These are phyloP conservation scores for Cephus pygmeus DNA, from an alignment of 2,888 invertebrate species.

Conservation along the genomic window DNA sequence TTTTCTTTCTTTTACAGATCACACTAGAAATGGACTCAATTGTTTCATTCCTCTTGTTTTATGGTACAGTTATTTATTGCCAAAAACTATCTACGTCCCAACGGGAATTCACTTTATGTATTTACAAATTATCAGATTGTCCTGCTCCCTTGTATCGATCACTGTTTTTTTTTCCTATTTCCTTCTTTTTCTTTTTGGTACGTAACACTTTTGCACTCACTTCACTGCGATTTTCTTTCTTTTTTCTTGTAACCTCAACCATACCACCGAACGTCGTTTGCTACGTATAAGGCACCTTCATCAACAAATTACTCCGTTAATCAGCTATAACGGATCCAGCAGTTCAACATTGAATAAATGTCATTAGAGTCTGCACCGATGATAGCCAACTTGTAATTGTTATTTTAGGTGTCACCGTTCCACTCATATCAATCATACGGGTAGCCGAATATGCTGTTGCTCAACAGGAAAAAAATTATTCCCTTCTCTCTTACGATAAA, in stretches of 20 bases:
- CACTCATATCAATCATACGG: background rate
- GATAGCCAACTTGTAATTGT: conserved; percentile 50
- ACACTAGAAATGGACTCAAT: conserved; percentile 22
- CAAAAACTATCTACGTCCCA: conserved; percentile 45
- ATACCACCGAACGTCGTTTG: conserved; percentile 18
- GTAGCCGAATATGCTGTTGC: background rate
- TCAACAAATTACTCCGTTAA: conserved; percentile 61
- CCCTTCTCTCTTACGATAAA: background rate
- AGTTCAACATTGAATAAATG: conserved; percentile 46
- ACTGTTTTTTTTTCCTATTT: conserved; percentile 18
- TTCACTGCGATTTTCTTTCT: background rate
- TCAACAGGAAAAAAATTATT: background rate
- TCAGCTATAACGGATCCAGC: conserved; percentile 50
- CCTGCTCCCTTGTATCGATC: conserved; percentile 33
- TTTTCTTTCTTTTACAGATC: background rate
- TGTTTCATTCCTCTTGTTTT: conserved; percentile 25
- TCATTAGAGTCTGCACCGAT: conserved; percentile 46
- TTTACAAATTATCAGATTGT: conserved; percentile 59
- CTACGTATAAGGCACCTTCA: conserved; percentile 65
- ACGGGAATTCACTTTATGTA: conserved; percentile 43
- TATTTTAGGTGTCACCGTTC: conserved; percentile 38
- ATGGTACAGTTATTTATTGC: conserved; percentile 48
- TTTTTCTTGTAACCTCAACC: background rate
- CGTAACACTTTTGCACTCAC: background rate
- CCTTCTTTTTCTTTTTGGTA: conserved; percentile 13